phyloP scores from a whole-genome alignment of 1,140 invertebrate species.

The Drosophila seguyi region DNA sequence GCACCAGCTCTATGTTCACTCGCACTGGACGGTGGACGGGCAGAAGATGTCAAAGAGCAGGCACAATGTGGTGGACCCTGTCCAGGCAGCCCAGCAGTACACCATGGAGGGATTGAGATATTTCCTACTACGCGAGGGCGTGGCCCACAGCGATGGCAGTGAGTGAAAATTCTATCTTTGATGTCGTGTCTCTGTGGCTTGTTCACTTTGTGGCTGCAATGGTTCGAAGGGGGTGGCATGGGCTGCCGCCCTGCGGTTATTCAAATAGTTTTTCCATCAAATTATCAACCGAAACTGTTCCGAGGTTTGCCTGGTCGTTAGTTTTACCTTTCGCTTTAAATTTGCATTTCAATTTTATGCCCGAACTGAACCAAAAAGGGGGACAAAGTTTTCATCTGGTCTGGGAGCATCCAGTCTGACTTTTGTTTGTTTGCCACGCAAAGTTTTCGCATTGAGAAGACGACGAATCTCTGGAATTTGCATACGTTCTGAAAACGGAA shows the following conservation, averaged over 20 bases:
- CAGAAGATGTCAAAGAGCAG: slow-evolving; percentile 99
- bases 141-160: slow-evolving; percentile 96
- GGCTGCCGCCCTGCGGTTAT: slow-evolving; percentile 35
- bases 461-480: slow-evolving; percentile 48
- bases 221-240: slow-evolving; percentile 3
- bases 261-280: slow-evolving; percentile 65
- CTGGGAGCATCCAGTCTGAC: slow-evolving; percentile 26
- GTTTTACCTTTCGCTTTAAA: slow-evolving; percentile 69
- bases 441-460: slow-evolving; percentile 59
- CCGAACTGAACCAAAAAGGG: slow-evolving; percentile 36
- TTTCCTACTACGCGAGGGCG: slow-evolving; percentile 95
- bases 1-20: slow-evolving; percentile 93
- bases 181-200: slow-evolving; percentile 43
- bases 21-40: slow-evolving; percentile 97
- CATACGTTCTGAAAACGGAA: slow-evolving; percentile 50
- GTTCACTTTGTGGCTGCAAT: slow-evolving; percentile 46
- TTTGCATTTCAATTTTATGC: slow-evolving; percentile 80
- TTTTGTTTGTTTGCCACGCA: slow-evolving; percentile 72
- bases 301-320: slow-evolving; percentile 51
- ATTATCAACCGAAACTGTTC: slow-evolving; percentile 47
- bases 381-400: slow-evolving; percentile 35
- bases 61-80: slow-evolving; percentile 95
- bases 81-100: slow-evolving; percentile 86
- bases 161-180: slow-evolving; percentile 85
- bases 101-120: slow-evolving; percentile 93